phyloP scores from a whole-genome alignment of 2,888 invertebrate genomes.

The Eulithis testata region DNA sequence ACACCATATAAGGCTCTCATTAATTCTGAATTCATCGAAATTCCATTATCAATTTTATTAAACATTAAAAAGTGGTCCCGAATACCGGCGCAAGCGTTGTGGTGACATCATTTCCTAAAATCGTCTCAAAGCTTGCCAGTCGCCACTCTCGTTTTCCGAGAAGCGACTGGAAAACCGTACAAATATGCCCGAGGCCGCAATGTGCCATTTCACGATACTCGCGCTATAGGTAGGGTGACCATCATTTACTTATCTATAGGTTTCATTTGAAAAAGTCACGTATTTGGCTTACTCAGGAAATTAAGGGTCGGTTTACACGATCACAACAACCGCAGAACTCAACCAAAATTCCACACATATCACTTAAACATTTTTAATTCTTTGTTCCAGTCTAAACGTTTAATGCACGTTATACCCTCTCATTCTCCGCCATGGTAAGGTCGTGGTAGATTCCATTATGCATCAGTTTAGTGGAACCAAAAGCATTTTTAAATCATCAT shows the following conservation, averaged over 20 bases:
- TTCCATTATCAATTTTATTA: constrained; percentile 4
- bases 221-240: constrained; percentile 25
- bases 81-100: constrained; percentile 6
- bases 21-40: constrained; percentile 17
- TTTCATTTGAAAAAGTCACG: too few relatives aligned
- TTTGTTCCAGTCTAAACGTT: too few relatives aligned
- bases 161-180: constrained; percentile 48
- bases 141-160: constrained; percentile 38
- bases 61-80: constrained; percentile 12
- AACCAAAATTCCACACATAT: too few relatives aligned
- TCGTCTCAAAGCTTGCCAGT: constrained; percentile 17
- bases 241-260: neutral
- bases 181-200: constrained; percentile 33
- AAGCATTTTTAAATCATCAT: too few relatives aligned
- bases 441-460: too few relatives aligned
- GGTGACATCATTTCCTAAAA: constrained; percentile 33
- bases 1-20: constrained; percentile 5
- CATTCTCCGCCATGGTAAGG: too few relatives aligned
- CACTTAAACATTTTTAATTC: too few relatives aligned
- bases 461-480: too few relatives aligned
- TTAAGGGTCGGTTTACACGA: too few relatives aligned
- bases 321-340: too few relatives aligned
- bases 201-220: constrained; percentile 43
- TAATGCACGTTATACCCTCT: too few relatives aligned
- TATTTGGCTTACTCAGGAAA: too few relatives aligned